Base-by-base conservation (phyloP, 2,797 vertebrate genomes). In the Gadopsis marmoratus region DNA sequence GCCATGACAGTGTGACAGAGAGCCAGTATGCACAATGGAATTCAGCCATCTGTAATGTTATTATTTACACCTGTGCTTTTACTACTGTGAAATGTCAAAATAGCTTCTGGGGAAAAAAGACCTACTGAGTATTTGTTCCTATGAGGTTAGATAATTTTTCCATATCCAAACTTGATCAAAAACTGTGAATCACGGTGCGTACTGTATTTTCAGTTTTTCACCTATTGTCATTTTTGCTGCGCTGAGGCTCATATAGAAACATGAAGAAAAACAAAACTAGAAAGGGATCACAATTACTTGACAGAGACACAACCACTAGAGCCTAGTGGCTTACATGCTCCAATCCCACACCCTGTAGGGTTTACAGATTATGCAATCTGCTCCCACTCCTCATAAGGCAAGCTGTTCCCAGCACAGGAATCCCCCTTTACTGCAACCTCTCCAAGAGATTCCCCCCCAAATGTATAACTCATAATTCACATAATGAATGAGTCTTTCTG, bases 371-470 rank as follows among this genome's bases (percentile, higher is more conserved):
- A 82, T 74, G 77, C 75, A 90, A 87, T 74, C 51, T 53, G 41
- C 31, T 83, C 66, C 77, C 83, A 78, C 72, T 92, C 94, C 94
- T 94, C 92, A 94, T 91, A 95, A 94, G 94, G 94, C 41, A 82
- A 93, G 74, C 69, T 88, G 80, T 91, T 86, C 74, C 74, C 76
- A 86, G 55, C 58, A 51, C 84, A 90, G 92, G 91, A 93, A 90
- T 93, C 91, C 85, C 91, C 88, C 71, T 82, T 81, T 84, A 67
- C 74, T 88, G 86, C 80, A 79, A 78, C n/a, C 3, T 2, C 59
- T 81, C 78, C 76, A 68, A 84, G 91, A 90, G 86, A 85, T 88
- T 84, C 88, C 91, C 90, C 89, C 84, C 48, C 35, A 51, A 51
- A 68, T 76, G 72, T 73, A 79, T 56, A 80, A 72, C 79, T 78